Conservation (phyloP, 30 jellyfish, hydroid and myxozoan genomes). For the Mastigias papua region DNA sequence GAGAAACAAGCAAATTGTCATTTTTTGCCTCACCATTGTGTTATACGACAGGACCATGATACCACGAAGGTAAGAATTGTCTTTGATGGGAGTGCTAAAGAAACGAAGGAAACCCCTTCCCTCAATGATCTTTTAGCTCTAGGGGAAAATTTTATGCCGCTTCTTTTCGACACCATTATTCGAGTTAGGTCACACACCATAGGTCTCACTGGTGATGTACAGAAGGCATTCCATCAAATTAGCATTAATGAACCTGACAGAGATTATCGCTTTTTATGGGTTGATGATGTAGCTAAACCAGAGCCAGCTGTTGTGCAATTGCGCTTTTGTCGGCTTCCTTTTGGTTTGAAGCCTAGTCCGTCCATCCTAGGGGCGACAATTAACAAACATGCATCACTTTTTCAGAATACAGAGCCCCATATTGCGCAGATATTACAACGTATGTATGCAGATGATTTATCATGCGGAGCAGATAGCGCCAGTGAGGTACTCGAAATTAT, state of each 20-base stretch:
- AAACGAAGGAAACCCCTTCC: not conserved
- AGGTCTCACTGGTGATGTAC: slow-evolving; percentile 1
- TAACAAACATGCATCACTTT: not conserved
- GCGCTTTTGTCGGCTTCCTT: too few relatives aligned
- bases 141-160: slow-evolving; percentile 34
- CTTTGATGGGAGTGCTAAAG: slow-evolving; percentile 26
- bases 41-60: slow-evolving; percentile 31
- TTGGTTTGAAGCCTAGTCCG: not conserved
- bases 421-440: too few relatives aligned
- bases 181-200: not conserved
- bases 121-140: slow-evolving; percentile 27
- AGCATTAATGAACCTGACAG: slow-evolving; percentile 12
- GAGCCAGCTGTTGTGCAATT: too few relatives aligned
- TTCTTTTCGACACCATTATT: slow-evolving; percentile 22
- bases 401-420: too few relatives aligned
- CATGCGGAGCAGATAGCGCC: not conserved
- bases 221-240: slow-evolving; percentile 9
- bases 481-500: not conserved
- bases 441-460: too few relatives aligned
- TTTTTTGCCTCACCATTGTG: slow-evolving; percentile 24
- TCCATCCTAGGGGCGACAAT: not conserved
- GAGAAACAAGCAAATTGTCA: not conserved
- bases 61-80: slow-evolving; percentile 44
- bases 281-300: too few relatives aligned
- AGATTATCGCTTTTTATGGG: too few relatives aligned